Base-by-base conservation (phyloP, 1,140 invertebrate species). In the Nasonia giraulti region DNA sequence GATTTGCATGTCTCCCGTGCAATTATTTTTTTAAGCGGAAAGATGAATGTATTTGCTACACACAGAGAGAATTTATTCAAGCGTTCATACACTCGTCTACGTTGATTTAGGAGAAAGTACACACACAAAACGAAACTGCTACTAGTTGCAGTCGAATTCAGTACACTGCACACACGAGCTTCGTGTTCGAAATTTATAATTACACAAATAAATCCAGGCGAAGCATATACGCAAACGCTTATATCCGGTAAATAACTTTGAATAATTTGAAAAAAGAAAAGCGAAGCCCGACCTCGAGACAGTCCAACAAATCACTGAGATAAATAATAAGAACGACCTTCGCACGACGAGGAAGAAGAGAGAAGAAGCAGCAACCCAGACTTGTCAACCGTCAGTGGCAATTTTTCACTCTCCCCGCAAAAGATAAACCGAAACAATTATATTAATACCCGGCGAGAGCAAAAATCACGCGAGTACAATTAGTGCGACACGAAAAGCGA, bases 401-500 rank as follows among this genome's bases (percentile, higher is more conserved):
- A 62, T 62, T 62, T 62, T 62, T 62, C 55, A 62, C 55, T 62
- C 55, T 2, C 50, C 47, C 47, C 4, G 20, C 55, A 62, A 62
- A 80, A 33, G n/a, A 20, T 20, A 69, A 33, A 27, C 37, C 33
- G 12, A 69, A 69, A 40, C 37, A 80, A 69, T 69, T 69, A 80
- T 33, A 69, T 80, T 80, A 80, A 40, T 69, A 80, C 68, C 8
- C 17, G 10, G 37, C 68, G 68, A 31, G 68, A 31, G 68, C 23
- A 71, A 71, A 62, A 71, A 71, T 27, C 68, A 71, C 68, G 55
- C 77, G 33, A 79, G 27, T n/a, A 79, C 77, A 79, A 79, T 79
- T 79, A 79, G 31, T 27, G 68, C 68, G 68, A 33, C 27, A 27
- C 23, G 68, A 71, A 68, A 68, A 68, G 66, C 27, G 66, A 68